phyloP scores from a whole-genome alignment of 1,140 invertebrate species.

The Cataglyphis hispanica region DNA sequence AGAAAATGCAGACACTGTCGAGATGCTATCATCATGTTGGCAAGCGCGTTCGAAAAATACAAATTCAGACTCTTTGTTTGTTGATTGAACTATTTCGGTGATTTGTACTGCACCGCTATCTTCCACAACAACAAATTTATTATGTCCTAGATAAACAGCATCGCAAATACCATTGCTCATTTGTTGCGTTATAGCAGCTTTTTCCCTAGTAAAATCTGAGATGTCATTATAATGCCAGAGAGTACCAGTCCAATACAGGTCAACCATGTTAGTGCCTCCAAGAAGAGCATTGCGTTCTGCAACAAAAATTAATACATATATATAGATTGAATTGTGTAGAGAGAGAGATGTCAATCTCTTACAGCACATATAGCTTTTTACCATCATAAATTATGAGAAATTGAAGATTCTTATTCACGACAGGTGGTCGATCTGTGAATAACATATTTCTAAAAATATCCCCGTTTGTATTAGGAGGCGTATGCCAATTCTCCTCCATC shows the following conservation, averaged over 20 bases:
- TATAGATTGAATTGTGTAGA: no score
- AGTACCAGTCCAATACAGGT: constrained; percentile 82
- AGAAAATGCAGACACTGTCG: constrained; percentile 79
- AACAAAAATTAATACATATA: constrained; percentile 52
- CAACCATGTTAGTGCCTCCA: constrained; percentile 81
- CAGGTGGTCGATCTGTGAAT: constrained; percentile 61
- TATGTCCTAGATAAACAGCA: constrained; percentile 70
- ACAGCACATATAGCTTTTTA: constrained; percentile 53
- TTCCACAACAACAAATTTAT: constrained; percentile 81
- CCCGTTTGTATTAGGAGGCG: constrained; percentile 77
- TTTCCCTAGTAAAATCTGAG: constrained; percentile 70
- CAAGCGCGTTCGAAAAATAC: constrained; percentile 73
- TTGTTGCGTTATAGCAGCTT: constrained; percentile 62
- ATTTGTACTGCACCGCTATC: constrained; percentile 82
- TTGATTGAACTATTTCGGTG: constrained; percentile 64
- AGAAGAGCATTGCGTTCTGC: constrained; percentile 82
- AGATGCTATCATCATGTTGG: constrained; percentile 80
- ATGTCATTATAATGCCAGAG: constrained; percentile 79
- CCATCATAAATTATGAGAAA: constrained; percentile 80
- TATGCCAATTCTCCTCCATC: constrained; percentile 40
- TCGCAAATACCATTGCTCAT: constrained; percentile 78
- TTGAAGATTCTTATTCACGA: constrained; percentile 78
- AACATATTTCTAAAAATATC: constrained; percentile 79
- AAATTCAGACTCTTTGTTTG: constrained; percentile 66
- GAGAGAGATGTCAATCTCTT: background rate